Conservation (phyloP, 2,113 vertebrate genomes). For the Aviceda subcristata region DNA sequence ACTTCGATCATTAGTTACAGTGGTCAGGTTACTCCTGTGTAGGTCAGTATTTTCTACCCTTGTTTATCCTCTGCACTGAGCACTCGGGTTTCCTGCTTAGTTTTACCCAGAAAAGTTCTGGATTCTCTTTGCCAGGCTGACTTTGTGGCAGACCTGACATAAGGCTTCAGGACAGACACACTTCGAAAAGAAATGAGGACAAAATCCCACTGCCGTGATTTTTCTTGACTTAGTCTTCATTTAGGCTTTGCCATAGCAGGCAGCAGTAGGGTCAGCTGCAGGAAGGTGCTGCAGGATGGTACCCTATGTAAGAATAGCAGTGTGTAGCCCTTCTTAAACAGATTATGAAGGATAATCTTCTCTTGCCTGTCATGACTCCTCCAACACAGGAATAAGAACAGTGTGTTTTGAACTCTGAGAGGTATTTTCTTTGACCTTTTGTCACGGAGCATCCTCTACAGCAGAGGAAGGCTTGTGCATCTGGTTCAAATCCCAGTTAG, state of each 20-base stretch:
- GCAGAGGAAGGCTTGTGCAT: neutral
- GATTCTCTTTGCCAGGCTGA: neutral
- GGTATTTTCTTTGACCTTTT: constrained; percentile 11
- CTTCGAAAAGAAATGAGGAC: neutral
- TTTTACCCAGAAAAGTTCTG: neutral
- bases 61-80: neutral
- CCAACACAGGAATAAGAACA: neutral
- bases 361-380: neutral
- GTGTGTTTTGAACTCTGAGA: neutral
- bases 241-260: neutral
- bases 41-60: neutral
- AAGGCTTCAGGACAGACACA: neutral
- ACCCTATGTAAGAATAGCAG: neutral
- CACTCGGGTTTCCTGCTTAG: neutral
- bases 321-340: neutral
- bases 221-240: neutral
- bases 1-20: neutral
- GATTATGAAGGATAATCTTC: neutral
- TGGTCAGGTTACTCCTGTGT: neutral
- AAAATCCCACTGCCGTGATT: neutral
- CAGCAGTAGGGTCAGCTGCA: neutral
- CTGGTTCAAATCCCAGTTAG: neutral
- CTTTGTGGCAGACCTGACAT: neutral
- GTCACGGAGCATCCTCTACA: neutral
- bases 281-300: neutral